A percentile compares a stretch with the other conserved stretches of the same genome.
Evolutionary conservation across 2,113 vertebrate genomes (phyloP).

Genomic region (Thinocorus orbignyianus): DNA sequence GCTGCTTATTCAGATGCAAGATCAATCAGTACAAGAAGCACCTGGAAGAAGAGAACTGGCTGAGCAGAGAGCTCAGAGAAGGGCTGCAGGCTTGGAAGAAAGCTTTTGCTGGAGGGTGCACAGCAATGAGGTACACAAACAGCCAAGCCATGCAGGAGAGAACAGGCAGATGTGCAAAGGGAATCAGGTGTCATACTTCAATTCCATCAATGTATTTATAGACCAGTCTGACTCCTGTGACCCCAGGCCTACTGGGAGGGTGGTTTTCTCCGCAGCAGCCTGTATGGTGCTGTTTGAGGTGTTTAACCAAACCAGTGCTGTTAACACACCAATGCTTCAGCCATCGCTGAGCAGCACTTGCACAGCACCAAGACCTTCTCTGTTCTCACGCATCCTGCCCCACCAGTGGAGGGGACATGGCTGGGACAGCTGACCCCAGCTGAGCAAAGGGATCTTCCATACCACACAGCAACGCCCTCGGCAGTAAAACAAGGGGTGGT

Average conservation of each 20-base stretch:
- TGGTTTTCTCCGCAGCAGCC: background rate
- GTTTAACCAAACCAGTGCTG: background rate
- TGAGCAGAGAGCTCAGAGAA: background rate
- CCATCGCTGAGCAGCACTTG: background rate
- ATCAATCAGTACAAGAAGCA: background rate
- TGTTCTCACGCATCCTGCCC: background rate
- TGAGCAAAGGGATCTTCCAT: background rate
- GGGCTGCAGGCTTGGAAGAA: background rate
- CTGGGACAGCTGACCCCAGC: background rate
- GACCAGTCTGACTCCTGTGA: background rate
- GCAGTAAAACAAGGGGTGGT: background rate
- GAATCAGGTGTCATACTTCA: constrained; percentile 21
- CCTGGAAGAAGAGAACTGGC: background rate
- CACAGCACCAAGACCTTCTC: background rate
- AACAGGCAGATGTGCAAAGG: constrained; percentile 9
- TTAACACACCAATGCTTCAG: background rate
- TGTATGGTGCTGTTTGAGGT: background rate
- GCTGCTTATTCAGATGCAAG: background rate
- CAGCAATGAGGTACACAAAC: background rate
- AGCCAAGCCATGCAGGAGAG: constrained; percentile 34
- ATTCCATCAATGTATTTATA: background rate
- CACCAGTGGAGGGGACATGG: background rate
- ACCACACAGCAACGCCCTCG: background rate
- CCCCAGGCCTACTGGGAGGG: background rate
- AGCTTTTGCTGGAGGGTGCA: background rate